phyloP scores from a whole-genome alignment of 1,140 invertebrate genomes.

The Drosophila tani region DNA sequence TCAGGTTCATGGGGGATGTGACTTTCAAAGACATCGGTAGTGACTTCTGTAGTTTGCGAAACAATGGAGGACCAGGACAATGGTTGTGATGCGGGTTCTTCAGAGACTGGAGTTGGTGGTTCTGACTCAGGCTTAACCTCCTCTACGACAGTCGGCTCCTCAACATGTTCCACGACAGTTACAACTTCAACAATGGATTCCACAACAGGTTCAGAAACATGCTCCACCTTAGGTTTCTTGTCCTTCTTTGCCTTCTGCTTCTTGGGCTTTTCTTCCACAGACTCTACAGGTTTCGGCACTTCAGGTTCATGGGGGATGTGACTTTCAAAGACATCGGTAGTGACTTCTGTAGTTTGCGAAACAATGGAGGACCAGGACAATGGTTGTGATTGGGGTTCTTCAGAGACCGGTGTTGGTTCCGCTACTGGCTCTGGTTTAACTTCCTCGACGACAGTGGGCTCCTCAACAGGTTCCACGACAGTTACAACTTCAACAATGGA shows the following conservation, averaged over 20 bases:
- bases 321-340: too few species aligned
- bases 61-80: constrained; percentile 25
- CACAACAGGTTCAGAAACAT: not conserved
- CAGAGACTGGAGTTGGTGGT: not conserved
- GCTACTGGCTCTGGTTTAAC: not conserved
- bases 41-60: not conserved
- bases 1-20: too few species aligned
- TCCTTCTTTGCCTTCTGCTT: constrained; percentile 55
- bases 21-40: too few species aligned
- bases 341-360: not conserved
- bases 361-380: constrained; percentile 26
- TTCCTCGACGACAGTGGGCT: not conserved
- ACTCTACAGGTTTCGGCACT: too few species aligned
- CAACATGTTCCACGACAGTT: not conserved
- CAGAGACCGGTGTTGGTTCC: not conserved
- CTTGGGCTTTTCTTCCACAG: not conserved
- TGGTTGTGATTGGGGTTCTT: not conserved
- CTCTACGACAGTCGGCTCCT: not conserved
- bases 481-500: too few species aligned
- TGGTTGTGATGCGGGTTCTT: not conserved
- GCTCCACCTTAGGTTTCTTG: constrained; percentile 11
- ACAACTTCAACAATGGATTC: not conserved
- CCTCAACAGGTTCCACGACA: too few species aligned
- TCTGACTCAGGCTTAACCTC: not conserved
- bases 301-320: too few species aligned